Percentiles rank a stretch among this genome's conserved stretches.
phyloP scores from a whole-genome alignment of 2,797 vertebrate species.

The Hydrocynus forskahlii region DNA sequence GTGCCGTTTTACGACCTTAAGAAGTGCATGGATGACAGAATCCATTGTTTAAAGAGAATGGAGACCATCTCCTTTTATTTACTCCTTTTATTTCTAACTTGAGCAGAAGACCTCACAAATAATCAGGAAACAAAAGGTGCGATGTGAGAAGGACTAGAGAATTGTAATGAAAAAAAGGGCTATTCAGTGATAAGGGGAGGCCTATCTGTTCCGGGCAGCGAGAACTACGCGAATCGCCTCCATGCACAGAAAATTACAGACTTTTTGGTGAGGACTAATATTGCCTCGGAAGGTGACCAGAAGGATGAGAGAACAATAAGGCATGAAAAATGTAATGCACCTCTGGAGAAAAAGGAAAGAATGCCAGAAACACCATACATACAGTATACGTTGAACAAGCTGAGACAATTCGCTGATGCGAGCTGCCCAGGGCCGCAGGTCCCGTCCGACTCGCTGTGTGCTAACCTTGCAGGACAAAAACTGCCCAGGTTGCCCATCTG shows the following conservation, averaged over 20 bases:
- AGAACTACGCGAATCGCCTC: background rate
- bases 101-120: slow-evolving; percentile 9
- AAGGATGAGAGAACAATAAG: background rate
- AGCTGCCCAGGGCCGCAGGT: slow-evolving; percentile 25
- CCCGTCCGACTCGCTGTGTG: background rate
- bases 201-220: background rate
- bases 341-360: background rate
- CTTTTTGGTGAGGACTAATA: background rate
- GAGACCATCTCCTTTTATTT: slow-evolving; percentile 28
- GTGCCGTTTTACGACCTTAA: background rate
- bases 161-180: background rate
- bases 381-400: background rate
- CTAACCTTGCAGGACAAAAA: slow-evolving; percentile 46
- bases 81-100: slow-evolving; percentile 15
- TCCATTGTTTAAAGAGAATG: slow-evolving; percentile 37
- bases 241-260: background rate
- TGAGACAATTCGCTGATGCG: slow-evolving; percentile 9
- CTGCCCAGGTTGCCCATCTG: slow-evolving; percentile 44
- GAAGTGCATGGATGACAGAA: slow-evolving; percentile 4
- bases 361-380: background rate
- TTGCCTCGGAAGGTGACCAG: background rate
- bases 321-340: background rate
- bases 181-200: background rate
- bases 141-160: background rate
- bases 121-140: background rate